These are phyloP conservation scores for Galagoides demidoff DNA, from an alignment of 2,797 vertebrate genomes.

Conservation along the genomic window DNA sequence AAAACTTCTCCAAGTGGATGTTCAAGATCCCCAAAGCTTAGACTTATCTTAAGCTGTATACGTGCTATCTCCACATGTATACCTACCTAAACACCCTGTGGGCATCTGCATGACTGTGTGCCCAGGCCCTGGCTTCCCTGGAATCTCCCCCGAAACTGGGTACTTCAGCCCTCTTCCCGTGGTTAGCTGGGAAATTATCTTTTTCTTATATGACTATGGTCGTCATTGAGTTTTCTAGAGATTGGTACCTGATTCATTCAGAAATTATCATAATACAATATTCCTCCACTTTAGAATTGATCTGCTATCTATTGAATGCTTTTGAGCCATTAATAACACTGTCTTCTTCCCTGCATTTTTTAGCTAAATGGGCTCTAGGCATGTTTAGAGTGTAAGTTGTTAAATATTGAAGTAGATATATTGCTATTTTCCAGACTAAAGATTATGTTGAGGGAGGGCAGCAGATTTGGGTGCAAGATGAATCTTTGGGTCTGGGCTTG, in stretches of 20 bases:
- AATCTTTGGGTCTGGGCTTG: not conserved
- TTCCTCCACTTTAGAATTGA: not conserved
- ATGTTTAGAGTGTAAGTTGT: not conserved
- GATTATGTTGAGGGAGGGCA: fast-evolving
- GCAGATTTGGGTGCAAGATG: not conserved
- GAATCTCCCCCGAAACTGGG: not conserved
- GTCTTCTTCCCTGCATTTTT: not conserved
- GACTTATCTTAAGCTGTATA: not conserved
- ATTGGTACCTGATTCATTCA: not conserved
- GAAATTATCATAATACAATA: not conserved
- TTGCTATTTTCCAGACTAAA: not conserved
- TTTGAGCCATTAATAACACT: not conserved
- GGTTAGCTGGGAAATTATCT: not conserved
- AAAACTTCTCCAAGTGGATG: not conserved
- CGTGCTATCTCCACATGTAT: not conserved
- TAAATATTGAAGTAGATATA: not conserved
- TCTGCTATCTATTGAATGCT: not conserved
- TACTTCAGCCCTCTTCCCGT: not conserved
- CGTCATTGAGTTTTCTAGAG: not conserved
- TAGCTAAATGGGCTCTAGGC: not conserved
- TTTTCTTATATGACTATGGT: not conserved
- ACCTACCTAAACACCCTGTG: not conserved
- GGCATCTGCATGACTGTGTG: not conserved
- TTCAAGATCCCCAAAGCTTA: not conserved
- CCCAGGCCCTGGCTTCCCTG: not conserved